These are phyloP conservation scores for Trichonephila clavata DNA, from an alignment of 1,140 invertebrate genomes.

Conservation along the genomic window DNA sequence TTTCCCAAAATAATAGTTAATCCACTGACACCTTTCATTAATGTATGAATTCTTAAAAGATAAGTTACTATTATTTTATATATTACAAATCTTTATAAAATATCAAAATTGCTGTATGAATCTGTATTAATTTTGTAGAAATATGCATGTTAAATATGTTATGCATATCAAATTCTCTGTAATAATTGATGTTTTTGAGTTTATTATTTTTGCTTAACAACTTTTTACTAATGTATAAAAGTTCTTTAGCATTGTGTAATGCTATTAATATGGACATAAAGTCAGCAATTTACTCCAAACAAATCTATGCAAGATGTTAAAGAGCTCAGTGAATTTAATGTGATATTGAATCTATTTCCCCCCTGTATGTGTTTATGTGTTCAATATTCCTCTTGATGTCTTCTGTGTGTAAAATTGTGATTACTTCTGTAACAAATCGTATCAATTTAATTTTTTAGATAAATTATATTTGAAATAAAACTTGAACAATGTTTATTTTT, in stretches of 20 bases:
- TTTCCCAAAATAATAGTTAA: background rate
- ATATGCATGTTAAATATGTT: too few relatives aligned
- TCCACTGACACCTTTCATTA: too few relatives aligned
- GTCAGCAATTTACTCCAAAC: slow-evolving; percentile 47
- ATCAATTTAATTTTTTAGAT: background rate
- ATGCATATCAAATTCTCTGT: too few relatives aligned
- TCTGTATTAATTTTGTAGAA: too few relatives aligned
- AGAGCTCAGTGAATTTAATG: slow-evolving; percentile 60
- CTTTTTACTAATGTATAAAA: background rate
- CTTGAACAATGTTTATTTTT: background rate
- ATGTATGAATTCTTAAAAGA: too few relatives aligned
- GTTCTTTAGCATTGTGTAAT: background rate
- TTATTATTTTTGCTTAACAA: background rate
- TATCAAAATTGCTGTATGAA: too few relatives aligned
- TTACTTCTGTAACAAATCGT: background rate
- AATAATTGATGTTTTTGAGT: too few relatives aligned
- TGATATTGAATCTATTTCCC: slow-evolving; percentile 18
- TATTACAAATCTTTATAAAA: too few relatives aligned
- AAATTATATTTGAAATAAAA: background rate
- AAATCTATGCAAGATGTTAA: slow-evolving; percentile 49
- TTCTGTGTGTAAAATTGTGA: background rate
- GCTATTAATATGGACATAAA: background rate
- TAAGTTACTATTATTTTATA: too few relatives aligned
- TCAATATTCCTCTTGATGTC: background rate
- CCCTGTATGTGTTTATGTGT: background rate